A percentile compares a stretch with the other conserved stretches of the same genome.
Conservation (phyloP, 2,888 invertebrate species). For the Drosophila pseudotalamancana region DNA sequence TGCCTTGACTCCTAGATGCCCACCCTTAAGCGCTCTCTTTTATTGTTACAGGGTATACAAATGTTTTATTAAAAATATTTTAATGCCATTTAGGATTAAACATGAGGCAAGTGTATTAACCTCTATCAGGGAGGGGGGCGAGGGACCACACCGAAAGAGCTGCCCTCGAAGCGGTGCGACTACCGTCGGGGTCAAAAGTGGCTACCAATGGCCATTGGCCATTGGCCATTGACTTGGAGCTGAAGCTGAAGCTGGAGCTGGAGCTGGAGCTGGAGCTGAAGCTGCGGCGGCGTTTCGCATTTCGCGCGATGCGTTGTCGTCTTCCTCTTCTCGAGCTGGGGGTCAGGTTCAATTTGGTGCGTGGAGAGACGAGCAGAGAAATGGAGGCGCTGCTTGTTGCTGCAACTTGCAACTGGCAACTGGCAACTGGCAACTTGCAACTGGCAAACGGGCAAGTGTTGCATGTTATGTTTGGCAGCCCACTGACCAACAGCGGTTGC, state of each 20-base stretch:
- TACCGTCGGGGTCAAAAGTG: conserved; percentile 54
- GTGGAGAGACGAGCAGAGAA: conserved; percentile 32
- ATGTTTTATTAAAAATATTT: conserved; percentile 78
- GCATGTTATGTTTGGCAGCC: conserved; percentile 61
- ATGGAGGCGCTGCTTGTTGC: conserved; percentile 42
- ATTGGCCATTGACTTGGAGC: conserved; percentile 30
- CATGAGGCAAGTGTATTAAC: conserved; percentile 75
- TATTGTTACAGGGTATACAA: conserved; percentile 13
- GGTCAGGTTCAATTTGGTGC: conserved; percentile 72
- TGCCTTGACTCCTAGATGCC: too few relatives aligned
- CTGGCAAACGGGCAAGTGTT: conserved; percentile 54
- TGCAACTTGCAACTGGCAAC: conserved; percentile 20
- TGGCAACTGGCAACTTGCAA: conserved; percentile 11
- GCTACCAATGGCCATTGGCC: conserved; percentile 36
- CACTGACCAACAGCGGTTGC: conserved; percentile 66
- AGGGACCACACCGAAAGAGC: conserved; percentile 53
- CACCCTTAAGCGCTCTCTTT: not conserved
- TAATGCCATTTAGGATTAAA: conserved; percentile 76
- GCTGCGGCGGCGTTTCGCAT: conserved; percentile 64
- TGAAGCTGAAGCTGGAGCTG: not conserved
- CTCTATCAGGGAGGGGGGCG: conserved; percentile 30
- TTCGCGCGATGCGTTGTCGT: conserved; percentile 57
- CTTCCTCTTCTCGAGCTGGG: conserved; percentile 8
- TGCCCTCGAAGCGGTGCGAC: conserved; percentile 30
- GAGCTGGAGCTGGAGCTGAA: conserved; percentile 7